Conservation (phyloP, 1,140 invertebrate species). For the Yoshiicerus persimilis region DNA sequence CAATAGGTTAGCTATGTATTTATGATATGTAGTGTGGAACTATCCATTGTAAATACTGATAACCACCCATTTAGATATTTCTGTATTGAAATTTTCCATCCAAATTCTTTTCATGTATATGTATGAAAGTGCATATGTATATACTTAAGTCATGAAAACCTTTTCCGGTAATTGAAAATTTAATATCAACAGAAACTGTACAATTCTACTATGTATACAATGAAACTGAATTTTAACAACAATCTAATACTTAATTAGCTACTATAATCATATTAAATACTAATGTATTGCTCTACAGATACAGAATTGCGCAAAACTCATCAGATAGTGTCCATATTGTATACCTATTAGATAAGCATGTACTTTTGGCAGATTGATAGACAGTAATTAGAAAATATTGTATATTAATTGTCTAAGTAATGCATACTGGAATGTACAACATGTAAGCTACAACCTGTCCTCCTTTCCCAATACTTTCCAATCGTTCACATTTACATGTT, state of each 20-base stretch:
- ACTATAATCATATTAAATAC: neutral
- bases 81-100: neutral
- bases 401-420: too few relatives aligned
- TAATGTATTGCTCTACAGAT: neutral
- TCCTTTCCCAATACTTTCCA: too few relatives aligned
- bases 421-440: too few relatives aligned
- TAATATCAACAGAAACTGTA: neutral
- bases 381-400: neutral
- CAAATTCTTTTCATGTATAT: neutral
- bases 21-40: too few relatives aligned
- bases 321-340: neutral
- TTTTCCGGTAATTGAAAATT: neutral
- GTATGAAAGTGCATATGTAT: neutral
- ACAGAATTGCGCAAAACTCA: neutral
- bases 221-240: neutral
- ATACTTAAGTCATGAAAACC: neutral
- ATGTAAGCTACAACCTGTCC: too few relatives aligned
- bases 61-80: neutral
- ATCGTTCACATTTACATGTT: too few relatives aligned
- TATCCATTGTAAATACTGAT: neutral
- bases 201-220: neutral
- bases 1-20: too few relatives aligned
- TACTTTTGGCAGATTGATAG: neutral
- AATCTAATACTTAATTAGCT: neutral
- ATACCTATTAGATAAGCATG: neutral